These are phyloP conservation scores for Premnoplex brunnescens DNA, from an alignment of 2,797 vertebrate species.

Conservation along the genomic window DNA sequence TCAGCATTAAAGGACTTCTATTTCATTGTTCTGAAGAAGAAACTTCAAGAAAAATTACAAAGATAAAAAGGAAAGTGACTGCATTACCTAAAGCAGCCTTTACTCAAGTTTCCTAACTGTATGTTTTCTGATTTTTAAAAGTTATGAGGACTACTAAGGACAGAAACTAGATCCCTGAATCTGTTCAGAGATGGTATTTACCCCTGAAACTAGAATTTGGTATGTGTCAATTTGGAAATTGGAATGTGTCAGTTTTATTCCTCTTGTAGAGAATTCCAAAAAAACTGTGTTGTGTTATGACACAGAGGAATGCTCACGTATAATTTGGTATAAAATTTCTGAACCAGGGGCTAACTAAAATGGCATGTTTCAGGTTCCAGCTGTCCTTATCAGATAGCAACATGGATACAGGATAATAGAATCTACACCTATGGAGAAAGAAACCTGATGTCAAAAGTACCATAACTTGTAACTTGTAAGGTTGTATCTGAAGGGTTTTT, in stretches of 20 bases:
- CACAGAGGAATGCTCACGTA: neutral
- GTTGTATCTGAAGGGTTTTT: neutral
- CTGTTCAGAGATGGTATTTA: neutral
- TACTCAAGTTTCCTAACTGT: neutral
- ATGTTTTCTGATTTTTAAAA: neutral
- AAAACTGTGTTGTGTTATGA: neutral
- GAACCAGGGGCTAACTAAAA: neutral
- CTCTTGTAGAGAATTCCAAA: neutral
- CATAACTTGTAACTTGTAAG: neutral
- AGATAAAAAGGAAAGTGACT: neutral
- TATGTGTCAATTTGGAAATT: neutral
- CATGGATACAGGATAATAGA: neutral
- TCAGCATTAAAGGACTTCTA: neutral
- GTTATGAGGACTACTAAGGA: neutral
- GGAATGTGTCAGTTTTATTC: neutral
- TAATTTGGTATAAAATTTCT: neutral
- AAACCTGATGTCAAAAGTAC: neutral
- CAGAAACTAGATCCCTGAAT: neutral
- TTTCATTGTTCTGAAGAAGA: neutral
- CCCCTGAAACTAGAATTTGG: neutral
- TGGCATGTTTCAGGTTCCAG: neutral
- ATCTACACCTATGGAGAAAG: neutral
- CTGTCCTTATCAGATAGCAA: neutral
- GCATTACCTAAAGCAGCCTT: neutral
- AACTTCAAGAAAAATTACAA: neutral